Evolutionary conservation across 2,888 invertebrate species (phyloP), one percentile per base, ranked within the genome.

Genomic region (Mermis nigrescens): DNA sequence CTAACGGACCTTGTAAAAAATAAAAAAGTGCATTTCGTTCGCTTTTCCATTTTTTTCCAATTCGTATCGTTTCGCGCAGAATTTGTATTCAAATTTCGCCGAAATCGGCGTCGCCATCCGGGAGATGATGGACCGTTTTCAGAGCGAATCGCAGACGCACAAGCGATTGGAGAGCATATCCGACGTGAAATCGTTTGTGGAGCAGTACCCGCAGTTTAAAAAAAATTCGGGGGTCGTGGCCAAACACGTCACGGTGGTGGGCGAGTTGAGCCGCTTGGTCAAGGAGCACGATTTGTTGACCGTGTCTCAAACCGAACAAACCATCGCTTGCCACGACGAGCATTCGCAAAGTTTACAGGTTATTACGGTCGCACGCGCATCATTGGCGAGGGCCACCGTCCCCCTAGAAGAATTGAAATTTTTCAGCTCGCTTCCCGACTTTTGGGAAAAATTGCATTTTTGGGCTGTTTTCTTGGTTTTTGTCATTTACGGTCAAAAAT

Each of bases 91-190:
- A 19, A 98, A 98, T 76, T 99, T 92, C 77, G 98, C 98, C 46
- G 95, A 98, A 78, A 94, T 99, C 69, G 95, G 94, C 0, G 85
- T 87, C 69, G 92, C 88, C 52, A 94, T 98, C 66, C 94, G 95
- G 75, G 82, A 84, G 27, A 77, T 98, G 59, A 95, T 99, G 86
- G 94, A 95, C 62, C 90, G 94, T 70, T 98, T 94, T 76, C 92
- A 94, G 75, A 83, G 81, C 68, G 90, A 91, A 74, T 88, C 91
- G 1, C 86, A 94, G 73, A 87, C 86, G 68, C 90, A 94, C 68
- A 85, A 91, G 73, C 91, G 92, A 78, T 86, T 99, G 1, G 95
- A 99, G 77, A 91, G 90, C 68, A 95, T 99, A 68, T 81, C 86
- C 0, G 98, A 99, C 73, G 95, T 99, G 95, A 99, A 99, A 78